A percentile compares a stretch with the other conserved stretches of the same genome.
These are phyloP conservation scores for Stictocephala bisonia DNA, from an alignment of 2,888 invertebrate genomes.

Conservation along the genomic window DNA sequence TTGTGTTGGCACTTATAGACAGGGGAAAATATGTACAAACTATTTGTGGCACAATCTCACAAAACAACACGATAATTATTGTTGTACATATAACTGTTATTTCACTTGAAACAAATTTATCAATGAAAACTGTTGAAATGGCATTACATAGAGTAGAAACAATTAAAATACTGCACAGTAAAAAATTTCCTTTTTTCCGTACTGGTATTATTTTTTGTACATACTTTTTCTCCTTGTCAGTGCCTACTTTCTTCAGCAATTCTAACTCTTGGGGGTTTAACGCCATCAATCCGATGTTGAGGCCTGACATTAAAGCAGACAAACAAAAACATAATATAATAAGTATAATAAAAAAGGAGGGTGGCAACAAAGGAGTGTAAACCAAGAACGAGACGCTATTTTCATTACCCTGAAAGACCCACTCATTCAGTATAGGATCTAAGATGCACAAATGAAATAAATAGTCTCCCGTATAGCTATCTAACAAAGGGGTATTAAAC, in stretches of 20 bases:
- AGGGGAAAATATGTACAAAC: constrained; percentile 49
- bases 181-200: constrained; percentile 50
- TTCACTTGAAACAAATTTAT: constrained; percentile 47
- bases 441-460: too few relatives aligned
- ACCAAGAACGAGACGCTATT: not conserved
- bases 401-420: too few relatives aligned
- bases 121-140: constrained; percentile 50
- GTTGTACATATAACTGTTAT: constrained; percentile 50
- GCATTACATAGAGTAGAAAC: constrained; percentile 53
- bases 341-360: not conserved
- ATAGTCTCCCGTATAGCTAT: too few relatives aligned
- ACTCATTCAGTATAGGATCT: too few relatives aligned
- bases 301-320: constrained; percentile 35
- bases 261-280: constrained; percentile 18
- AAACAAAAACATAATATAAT: not conserved
- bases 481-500: too few relatives aligned
- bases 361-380: not conserved
- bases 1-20: constrained; percentile 53
- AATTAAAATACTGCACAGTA: constrained; percentile 52
- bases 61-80: constrained; percentile 50
- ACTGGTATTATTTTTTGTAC: constrained; percentile 52
- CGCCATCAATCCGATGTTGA: constrained; percentile 43
- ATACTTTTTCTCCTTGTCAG: constrained; percentile 51
- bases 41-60: constrained; percentile 54
- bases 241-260: constrained; percentile 47